Conservation (phyloP, 2,888 invertebrate species). For the Scaptomyza flava region DNA sequence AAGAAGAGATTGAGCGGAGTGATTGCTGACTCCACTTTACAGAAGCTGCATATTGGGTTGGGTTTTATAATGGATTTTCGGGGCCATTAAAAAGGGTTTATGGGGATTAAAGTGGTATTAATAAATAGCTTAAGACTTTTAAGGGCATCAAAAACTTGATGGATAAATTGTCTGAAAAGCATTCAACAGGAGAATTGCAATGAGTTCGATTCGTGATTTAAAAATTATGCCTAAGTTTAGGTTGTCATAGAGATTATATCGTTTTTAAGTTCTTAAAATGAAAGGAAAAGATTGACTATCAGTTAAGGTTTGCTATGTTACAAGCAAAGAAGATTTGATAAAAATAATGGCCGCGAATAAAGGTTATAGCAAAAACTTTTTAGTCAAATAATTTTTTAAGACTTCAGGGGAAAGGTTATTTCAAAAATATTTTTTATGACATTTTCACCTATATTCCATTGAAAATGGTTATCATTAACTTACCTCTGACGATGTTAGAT, state of each 20-base stretch:
- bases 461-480: constrained; percentile 84
- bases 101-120: constrained; percentile 52
- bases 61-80: constrained; percentile 40
- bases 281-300: too few species aligned
- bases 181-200: constrained; percentile 27
- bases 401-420: too few species aligned
- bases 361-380: too few species aligned
- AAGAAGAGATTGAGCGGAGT: not conserved
- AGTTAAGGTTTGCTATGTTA: too few species aligned
- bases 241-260: not conserved
- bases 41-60: constrained; percentile 24
- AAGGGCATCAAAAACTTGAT: constrained; percentile 29
- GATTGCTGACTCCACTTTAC: constrained; percentile 37
- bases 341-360: too few species aligned
- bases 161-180: constrained; percentile 15
- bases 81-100: constrained; percentile 38
- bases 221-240: not conserved
- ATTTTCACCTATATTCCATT: too few species aligned
- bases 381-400: too few species aligned
- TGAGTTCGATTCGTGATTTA: constrained; percentile 6
- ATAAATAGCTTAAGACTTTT: constrained; percentile 40
- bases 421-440: not conserved
- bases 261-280: too few species aligned
- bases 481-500: constrained; percentile 98
- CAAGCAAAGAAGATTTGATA: too few species aligned